Base-by-base conservation (phyloP, 1,140 invertebrate species). In the Aphidius gifuensis region DNA sequence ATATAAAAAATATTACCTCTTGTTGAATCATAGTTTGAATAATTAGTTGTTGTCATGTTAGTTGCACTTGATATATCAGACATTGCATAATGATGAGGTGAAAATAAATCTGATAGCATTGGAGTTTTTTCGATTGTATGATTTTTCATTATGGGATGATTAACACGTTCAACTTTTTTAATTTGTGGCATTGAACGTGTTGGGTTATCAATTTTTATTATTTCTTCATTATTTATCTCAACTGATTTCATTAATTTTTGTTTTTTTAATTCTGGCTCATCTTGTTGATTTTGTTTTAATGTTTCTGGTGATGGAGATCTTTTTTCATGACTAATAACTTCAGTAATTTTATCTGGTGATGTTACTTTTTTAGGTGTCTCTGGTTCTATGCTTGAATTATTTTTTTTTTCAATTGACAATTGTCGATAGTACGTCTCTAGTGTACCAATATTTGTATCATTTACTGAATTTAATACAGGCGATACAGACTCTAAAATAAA, bases 61-160 rank as follows among this genome's bases (percentile, higher is more conserved):
- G 48, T 51, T 11, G 56, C 23, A 32, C 23, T 63, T 8, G 39
- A 11, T 7, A n/a, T 43, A 9, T 5, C 8, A 62, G 48, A 51
- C n/a, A 48, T 16, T 45, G 61, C 49, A 40, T 58, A 58, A 23
- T 51, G 21, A 46, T 21, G 49, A 5, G 46, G 48, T 2, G 61
- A 58, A 40, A 32, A 63, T 53, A 58, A 58, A 54, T 8, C 51
- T 9, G 61, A 58, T 32, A 44, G 49, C 40, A 55, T 63, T 38
- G 61, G 61, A 32, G 55, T 23, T 7, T 51, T 49, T 53, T 58
- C 56, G 54, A 49, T 48, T n/a, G 54, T 44, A 9, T 32, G 56
- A 6, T 48, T 56, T 21, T 46, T 58, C 23, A 45, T 50, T 5
- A 53, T 9, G 11, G 55, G 49, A 9, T 39, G 48, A 23, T 21